Conservation (phyloP, 2,888 invertebrate species). For the Agelastica alni region DNA sequence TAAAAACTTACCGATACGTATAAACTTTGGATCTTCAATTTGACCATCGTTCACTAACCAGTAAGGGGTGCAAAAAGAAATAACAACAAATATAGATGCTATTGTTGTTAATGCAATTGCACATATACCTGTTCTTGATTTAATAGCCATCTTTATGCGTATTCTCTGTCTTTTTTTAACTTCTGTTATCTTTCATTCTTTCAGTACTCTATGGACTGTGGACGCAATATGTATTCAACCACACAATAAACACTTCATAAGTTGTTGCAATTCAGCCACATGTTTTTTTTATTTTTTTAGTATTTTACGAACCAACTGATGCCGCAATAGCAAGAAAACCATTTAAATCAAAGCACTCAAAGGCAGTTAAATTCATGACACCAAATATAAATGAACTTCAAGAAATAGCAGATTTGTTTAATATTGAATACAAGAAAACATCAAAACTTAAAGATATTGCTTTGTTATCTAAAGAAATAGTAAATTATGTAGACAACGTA, state of each 20-base stretch:
- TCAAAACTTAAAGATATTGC: slow-evolving; percentile 51
- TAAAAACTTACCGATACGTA: slow-evolving; percentile 72
- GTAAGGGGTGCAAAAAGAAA: slow-evolving; percentile 84
- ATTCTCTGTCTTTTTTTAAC: not conserved
- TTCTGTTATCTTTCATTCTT: not conserved
- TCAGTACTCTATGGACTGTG: too few relatives aligned
- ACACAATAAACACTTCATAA: too few relatives aligned
- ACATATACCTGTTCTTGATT: slow-evolving; percentile 68
- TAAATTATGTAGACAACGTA: slow-evolving; percentile 61
- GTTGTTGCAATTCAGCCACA: too few relatives aligned
- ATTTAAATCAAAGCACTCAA: slow-evolving; percentile 60
- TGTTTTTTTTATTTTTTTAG: too few relatives aligned
- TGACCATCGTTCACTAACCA: slow-evolving; percentile 86
- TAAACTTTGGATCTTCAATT: slow-evolving; percentile 76
- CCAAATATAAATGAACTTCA: slow-evolving; percentile 81
- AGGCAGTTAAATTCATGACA: slow-evolving; percentile 66
- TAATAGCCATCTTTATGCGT: slow-evolving; percentile 58
- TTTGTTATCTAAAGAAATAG: slow-evolving; percentile 52
- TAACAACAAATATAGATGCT: slow-evolving; percentile 72
- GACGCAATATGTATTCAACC: too few relatives aligned
- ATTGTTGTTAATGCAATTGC: slow-evolving; percentile 69
- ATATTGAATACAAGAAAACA: slow-evolving; percentile 36
- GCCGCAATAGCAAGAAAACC: slow-evolving; percentile 74
- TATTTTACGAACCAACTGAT: slow-evolving; percentile 92
- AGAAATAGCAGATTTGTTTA: slow-evolving; percentile 65